A percentile compares a stretch with the other conserved stretches of the same genome.
Evolutionary conservation across 2,113 vertebrate genomes (phyloP).

Genomic region (Rhabdomys dilectus): DNA sequence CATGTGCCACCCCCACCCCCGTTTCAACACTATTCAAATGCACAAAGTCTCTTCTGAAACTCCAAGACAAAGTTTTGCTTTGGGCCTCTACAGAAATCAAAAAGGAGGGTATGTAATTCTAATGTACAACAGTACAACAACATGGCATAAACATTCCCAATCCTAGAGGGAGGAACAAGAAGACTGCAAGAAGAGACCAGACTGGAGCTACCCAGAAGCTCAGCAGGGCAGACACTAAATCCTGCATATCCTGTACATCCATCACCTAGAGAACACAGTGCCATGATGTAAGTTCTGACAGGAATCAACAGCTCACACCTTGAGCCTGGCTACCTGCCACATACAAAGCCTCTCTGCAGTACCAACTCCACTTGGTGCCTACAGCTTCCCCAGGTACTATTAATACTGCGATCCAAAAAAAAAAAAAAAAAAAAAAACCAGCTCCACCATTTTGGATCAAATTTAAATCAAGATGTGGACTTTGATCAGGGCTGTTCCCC

Average conservation of each 20-base stretch:
- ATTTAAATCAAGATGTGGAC: background rate
- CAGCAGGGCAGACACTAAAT: background rate
- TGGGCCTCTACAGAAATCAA: background rate
- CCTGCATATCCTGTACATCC: background rate
- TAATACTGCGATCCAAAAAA: background rate
- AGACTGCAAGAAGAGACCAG: background rate
- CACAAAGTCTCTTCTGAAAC: background rate
- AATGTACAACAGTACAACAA: no score
- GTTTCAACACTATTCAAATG: background rate
- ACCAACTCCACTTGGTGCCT: background rate
- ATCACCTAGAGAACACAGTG: background rate
- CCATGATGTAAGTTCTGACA: background rate
- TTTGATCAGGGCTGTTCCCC: background rate
- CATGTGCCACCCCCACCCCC: fast-evolving
- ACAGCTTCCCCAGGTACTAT: background rate
- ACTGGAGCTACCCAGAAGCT: background rate
- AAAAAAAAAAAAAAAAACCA: background rate
- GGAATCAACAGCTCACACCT: background rate
- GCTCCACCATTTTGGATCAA: background rate
- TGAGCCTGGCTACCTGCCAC: background rate
- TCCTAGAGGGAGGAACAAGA: background rate
- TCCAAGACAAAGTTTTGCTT: background rate
- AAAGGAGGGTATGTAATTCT: background rate
- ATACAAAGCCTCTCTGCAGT: background rate
- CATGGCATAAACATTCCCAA: background rate